Evolutionary conservation across 1,140 invertebrate species (phyloP).

Genomic region (Rhyzopertha dominica): DNA sequence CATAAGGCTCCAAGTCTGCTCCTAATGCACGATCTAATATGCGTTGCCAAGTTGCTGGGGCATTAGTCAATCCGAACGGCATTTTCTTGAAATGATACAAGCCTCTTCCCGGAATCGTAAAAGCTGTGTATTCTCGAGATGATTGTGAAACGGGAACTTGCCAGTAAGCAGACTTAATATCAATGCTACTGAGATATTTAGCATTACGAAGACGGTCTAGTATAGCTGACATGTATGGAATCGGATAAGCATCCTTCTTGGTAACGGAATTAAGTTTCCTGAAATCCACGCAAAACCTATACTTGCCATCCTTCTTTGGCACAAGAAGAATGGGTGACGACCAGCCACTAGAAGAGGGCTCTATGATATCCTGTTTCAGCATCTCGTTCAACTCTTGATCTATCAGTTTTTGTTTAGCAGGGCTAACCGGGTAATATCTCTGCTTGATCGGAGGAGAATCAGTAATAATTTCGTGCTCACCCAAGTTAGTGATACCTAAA

Average conservation of each 20-base stretch:
- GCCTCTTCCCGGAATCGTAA: constrained; percentile 31
- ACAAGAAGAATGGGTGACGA: constrained; percentile 30
- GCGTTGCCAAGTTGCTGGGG: constrained; percentile 43
- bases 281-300: constrained; percentile 37
- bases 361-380: constrained; percentile 24
- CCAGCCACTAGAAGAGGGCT: constrained; percentile 25
- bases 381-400: constrained; percentile 23
- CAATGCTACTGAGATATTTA: constrained; percentile 27
- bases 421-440: constrained; percentile 22
- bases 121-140: constrained; percentile 28
- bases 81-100: constrained; percentile 36
- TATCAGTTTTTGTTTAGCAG: constrained; percentile 16
- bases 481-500: constrained; percentile 9
- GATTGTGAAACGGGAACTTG: constrained; percentile 27
- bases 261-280: constrained; percentile 34
- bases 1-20: too few relatives aligned
- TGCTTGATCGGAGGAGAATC: constrained; percentile 26
- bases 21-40: too few relatives aligned
- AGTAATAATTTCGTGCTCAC: constrained; percentile 16
- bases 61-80: constrained; percentile 37
- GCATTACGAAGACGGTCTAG: constrained; percentile 35
- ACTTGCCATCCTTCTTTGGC: constrained; percentile 26
- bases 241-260: constrained; percentile 34
- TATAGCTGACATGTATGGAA: constrained; percentile 35
- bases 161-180: constrained; percentile 34